Conservation (phyloP, 2,797 vertebrate genomes). For the Lindbergichthys nudifrons region DNA sequence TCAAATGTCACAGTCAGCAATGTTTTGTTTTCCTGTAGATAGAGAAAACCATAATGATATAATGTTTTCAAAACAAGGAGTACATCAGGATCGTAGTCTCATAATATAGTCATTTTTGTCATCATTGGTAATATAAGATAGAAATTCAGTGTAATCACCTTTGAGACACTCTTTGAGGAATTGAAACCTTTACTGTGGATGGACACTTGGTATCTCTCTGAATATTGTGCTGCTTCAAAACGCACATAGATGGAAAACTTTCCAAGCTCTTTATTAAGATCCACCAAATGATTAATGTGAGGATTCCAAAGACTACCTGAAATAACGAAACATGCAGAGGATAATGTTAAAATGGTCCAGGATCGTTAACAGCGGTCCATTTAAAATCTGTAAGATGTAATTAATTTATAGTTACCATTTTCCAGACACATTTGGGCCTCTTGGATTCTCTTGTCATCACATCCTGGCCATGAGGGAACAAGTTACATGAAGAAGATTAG, state of each 20-base stretch:
- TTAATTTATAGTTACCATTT: conserved; percentile 65
- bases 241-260: conserved; percentile 47
- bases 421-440: conserved; percentile 65
- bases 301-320: conserved; percentile 80
- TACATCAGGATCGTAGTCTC: neutral
- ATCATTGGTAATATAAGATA: conserved; percentile 5
- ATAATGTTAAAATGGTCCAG: neutral
- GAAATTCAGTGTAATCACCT: conserved; percentile 60
- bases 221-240: conserved; percentile 72
- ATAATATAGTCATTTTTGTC: neutral
- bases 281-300: conserved; percentile 28
- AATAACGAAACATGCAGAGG: conserved; percentile 23
- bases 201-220: conserved; percentile 75
- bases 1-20: conserved; percentile 71
- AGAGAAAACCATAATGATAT: neutral
- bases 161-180: conserved; percentile 56
- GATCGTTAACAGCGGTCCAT: neutral
- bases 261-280: conserved; percentile 10
- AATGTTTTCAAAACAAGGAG: neutral
- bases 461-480: conserved; percentile 61
- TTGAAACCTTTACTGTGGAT: conserved; percentile 45
- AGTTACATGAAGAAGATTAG: neutral
- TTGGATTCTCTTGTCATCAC: conserved; percentile 58
- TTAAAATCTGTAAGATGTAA: neutral
- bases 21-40: conserved; percentile 67